phyloP scores from a whole-genome alignment of 2,113 vertebrate genomes.

The Acanthisitta chloris region DNA sequence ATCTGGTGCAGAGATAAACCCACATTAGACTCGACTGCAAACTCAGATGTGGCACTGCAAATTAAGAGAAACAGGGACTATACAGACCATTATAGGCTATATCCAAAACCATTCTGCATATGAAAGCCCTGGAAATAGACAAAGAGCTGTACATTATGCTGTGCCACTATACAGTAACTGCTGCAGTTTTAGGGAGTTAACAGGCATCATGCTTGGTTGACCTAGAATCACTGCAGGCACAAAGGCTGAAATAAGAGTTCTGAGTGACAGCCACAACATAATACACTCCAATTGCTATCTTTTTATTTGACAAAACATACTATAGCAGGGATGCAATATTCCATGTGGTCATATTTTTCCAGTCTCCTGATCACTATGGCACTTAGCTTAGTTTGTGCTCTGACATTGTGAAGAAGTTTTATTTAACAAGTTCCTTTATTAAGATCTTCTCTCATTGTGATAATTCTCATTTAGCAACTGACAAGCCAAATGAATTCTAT shows the following conservation, averaged over 20 bases:
- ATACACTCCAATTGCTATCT: not conserved
- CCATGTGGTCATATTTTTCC: not conserved
- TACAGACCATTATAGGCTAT: not conserved
- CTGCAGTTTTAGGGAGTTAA: not conserved
- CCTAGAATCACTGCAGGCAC: not conserved
- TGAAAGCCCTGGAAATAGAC: not conserved
- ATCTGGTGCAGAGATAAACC: not conserved
- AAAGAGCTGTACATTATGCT: not conserved
- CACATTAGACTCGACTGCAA: not conserved
- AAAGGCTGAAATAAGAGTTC: not conserved
- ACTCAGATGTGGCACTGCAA: not conserved
- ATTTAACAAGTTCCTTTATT: constrained; percentile 1
- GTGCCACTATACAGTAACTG: not conserved
- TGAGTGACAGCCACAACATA: not conserved
- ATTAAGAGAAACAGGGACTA: not conserved
- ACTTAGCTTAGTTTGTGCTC: not conserved
- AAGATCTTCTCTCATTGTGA: not conserved
- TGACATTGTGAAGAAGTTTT: not conserved
- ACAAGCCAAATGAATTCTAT: not conserved
- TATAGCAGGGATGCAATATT: not conserved
- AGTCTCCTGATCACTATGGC: not conserved
- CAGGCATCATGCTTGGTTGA: not conserved
- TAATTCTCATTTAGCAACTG: not conserved
- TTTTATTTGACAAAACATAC: not conserved
- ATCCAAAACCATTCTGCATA: not conserved